These are phyloP conservation scores for Macrosteles quadrilineatus DNA, from an alignment of 1,140 invertebrate genomes.

Conservation along the genomic window DNA sequence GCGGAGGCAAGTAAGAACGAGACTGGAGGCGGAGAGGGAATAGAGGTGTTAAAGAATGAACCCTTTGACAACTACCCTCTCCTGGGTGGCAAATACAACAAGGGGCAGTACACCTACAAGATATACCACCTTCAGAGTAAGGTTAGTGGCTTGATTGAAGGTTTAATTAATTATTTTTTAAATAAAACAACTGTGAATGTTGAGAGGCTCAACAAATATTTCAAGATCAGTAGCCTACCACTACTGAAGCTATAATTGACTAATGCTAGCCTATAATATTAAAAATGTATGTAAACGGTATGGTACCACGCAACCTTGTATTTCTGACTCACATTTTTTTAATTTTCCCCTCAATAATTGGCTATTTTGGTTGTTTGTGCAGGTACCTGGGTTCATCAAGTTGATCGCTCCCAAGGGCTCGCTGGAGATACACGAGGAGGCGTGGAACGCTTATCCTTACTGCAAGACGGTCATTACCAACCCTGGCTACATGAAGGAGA, in stretches of 20 bases:
- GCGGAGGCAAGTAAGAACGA: constrained; percentile 99
- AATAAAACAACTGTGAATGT: no score
- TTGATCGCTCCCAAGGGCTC: constrained; percentile 94
- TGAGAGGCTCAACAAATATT: no score
- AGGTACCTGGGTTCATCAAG: constrained; percentile 88
- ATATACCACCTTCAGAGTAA: constrained; percentile 96
- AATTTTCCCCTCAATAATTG: no score
- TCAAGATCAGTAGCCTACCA: no score
- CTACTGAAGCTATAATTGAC: no score
- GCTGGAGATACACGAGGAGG: constrained; percentile 97
- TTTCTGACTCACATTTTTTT: no score
- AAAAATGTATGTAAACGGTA: no score
- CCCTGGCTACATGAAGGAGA: constrained; percentile 99
- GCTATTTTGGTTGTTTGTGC: constrained; percentile 37
- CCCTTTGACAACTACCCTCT: constrained; percentile 87
- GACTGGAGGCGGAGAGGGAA: constrained; percentile 98
- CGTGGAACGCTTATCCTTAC: constrained; percentile 99
- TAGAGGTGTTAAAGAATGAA: constrained; percentile 97
- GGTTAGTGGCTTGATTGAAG: no score
- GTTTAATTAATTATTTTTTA: no score
- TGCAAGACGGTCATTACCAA: constrained; percentile 98
- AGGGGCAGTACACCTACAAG: constrained; percentile 99
- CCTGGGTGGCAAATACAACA: constrained; percentile 85
- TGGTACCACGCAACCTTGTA: no score
- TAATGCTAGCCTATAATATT: no score